phyloP scores from a whole-genome alignment of 2,888 invertebrate genomes.

The Gandaritis pyraliata region DNA sequence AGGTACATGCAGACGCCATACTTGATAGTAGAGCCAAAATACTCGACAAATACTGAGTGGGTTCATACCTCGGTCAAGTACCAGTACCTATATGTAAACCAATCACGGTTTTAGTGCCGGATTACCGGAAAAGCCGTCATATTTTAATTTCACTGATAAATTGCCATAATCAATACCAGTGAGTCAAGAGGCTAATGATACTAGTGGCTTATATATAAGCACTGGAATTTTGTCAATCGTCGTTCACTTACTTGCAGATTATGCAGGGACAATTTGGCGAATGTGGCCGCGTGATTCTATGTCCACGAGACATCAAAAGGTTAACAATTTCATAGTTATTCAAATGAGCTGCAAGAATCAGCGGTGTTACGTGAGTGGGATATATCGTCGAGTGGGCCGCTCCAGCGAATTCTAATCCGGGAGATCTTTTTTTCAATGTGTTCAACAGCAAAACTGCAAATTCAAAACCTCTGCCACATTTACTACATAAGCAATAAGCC shows the following conservation, averaged over 20 bases:
- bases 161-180: no score
- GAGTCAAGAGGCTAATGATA: no score
- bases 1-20: constrained; percentile 13
- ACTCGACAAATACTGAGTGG: not conserved
- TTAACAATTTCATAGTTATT: constrained; percentile 89
- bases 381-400: constrained; percentile 82
- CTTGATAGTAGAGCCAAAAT: not conserved
- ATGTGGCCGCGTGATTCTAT: constrained; percentile 87
- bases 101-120: no score
- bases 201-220: no score
- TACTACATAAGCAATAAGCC: constrained; percentile 41
- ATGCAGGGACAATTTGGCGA: constrained; percentile 82
- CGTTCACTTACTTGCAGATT: constrained; percentile 63
- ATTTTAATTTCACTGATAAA: no score
- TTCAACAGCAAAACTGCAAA: constrained; percentile 59
- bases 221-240: no score
- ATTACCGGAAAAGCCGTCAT: no score
- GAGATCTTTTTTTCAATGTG: constrained; percentile 57
- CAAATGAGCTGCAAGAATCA: constrained; percentile 88
- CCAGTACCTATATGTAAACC: not conserved
- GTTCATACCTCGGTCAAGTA: not conserved
- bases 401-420: constrained; percentile 64
- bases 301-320: constrained; percentile 86
- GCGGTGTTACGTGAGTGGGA: constrained; percentile 88
- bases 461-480: constrained; percentile 8